Conservation (phyloP, 2,888 invertebrate species). For the Polydesmus complanatus region DNA sequence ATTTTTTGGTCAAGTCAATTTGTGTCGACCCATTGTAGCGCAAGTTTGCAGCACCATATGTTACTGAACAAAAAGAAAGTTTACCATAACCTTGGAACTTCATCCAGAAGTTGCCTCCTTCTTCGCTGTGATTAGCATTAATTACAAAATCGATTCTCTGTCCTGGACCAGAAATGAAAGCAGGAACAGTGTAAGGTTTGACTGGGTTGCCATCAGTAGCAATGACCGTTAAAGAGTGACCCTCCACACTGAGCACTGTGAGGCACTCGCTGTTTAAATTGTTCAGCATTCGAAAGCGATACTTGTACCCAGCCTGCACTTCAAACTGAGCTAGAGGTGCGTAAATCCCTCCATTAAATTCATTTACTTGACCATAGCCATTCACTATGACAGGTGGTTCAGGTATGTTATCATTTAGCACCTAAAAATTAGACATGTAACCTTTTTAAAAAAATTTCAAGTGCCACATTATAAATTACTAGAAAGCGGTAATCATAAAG, state of each 20-base stretch:
- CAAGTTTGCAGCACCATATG: background rate
- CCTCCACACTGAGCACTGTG: background rate
- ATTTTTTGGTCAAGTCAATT: no score
- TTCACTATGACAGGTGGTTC: background rate
- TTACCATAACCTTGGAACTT: conserved; percentile 48
- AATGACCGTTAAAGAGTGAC: background rate
- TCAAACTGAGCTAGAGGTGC: background rate
- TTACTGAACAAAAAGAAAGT: conserved; percentile 54
- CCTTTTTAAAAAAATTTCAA: background rate
- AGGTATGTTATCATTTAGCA: no score
- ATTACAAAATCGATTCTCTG: conserved; percentile 74
- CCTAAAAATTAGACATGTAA: no score
- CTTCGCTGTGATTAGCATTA: conserved; percentile 54
- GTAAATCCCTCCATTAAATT: background rate
- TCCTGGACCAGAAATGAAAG: conserved; percentile 67
- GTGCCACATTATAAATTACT: background rate
- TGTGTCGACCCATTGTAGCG: no score
- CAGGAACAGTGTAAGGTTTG: conserved; percentile 36
- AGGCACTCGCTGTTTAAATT: background rate
- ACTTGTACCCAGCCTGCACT: background rate
- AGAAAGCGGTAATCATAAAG: background rate
- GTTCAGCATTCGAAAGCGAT: background rate
- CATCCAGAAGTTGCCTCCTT: conserved; percentile 77
- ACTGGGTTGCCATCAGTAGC: conserved; percentile 4
- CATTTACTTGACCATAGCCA: background rate